phyloP scores from a whole-genome alignment of 2,888 invertebrate genomes.

The Stenotaenia linearis region DNA sequence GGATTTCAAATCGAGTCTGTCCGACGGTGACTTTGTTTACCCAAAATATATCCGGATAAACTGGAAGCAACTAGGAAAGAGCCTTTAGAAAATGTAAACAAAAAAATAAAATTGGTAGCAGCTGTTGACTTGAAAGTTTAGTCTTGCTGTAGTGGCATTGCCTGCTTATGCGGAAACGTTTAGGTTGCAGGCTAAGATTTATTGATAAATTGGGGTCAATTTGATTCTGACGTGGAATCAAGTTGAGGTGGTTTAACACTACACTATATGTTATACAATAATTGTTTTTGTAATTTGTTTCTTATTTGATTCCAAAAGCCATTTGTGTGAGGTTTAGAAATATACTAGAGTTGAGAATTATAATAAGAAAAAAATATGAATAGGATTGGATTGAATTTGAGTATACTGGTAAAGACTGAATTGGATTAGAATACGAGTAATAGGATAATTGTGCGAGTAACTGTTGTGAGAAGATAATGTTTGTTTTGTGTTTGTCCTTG shows the following conservation, averaged over 20 bases:
- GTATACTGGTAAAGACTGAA: too few species aligned
- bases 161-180: background rate
- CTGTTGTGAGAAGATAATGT: too few species aligned
- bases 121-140: background rate
- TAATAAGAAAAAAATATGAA: too few species aligned
- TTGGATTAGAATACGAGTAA: too few species aligned
- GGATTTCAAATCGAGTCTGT: background rate
- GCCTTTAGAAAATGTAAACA: background rate
- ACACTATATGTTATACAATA: too few species aligned
- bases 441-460: too few species aligned
- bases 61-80: background rate
- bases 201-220: background rate
- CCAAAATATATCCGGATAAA: background rate
- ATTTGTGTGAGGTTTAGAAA: too few species aligned
- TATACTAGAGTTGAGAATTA: too few species aligned
- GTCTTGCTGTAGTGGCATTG: background rate
- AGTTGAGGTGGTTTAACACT: background rate
- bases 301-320: too few species aligned
- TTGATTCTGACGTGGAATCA: background rate
- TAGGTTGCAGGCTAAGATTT: background rate
- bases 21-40: background rate
- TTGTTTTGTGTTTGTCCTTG: too few species aligned
- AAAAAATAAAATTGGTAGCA: background rate
- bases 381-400: too few species aligned
- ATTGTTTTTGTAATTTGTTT: too few species aligned